Base-by-base conservation (phyloP, 2,797 vertebrate genomes). In the Sebastes iracundus region DNA sequence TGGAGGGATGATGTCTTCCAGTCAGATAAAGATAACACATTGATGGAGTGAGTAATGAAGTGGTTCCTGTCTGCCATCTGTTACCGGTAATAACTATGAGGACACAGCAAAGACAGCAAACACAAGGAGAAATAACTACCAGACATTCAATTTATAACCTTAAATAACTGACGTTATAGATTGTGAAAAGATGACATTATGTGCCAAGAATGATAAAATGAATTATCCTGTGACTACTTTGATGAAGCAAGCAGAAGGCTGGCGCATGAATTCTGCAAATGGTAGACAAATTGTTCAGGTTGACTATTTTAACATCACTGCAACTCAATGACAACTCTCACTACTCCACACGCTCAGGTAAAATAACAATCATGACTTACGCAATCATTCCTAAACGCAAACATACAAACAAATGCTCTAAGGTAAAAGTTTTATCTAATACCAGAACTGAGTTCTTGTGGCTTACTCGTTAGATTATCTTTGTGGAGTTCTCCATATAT, bases 1-100 rank as follows among this genome's bases (percentile, higher is more conserved):
- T 56, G 56, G 63, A 77, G 72, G 81, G 55, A 73, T 14, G 28
- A 6, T 35, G 62, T 61, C 76, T 79, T 85, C 22, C 55, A 46
- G 23, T 85, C 61, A 65, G 52, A 75, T 18, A 71, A 60, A 81
- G 59, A 80, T 32, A 75, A 65, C 59, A 72, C 42, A 35, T 3
- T 66, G 63, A 89, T 33, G 62, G 46, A 74, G 70, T 61, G 67
- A 83, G 67, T 71, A 87, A 76, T 58, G 32, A 84, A 62, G 52
- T 32, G 28, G 33, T 59, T 49, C 22, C 68, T 66, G 69, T 76
- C 75, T 71, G 30, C 72, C 32, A 75, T 76, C 79, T 87, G 68
- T 81, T 72, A 58, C 6, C 32, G 14, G 11, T 56, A 14, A 72
- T 32, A 78, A 66, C 33, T 65, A 56, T 59, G 13, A 42, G 11